phyloP scores from a whole-genome alignment of 2,888 invertebrate species.

The Perizoma flavofasciatum region DNA sequence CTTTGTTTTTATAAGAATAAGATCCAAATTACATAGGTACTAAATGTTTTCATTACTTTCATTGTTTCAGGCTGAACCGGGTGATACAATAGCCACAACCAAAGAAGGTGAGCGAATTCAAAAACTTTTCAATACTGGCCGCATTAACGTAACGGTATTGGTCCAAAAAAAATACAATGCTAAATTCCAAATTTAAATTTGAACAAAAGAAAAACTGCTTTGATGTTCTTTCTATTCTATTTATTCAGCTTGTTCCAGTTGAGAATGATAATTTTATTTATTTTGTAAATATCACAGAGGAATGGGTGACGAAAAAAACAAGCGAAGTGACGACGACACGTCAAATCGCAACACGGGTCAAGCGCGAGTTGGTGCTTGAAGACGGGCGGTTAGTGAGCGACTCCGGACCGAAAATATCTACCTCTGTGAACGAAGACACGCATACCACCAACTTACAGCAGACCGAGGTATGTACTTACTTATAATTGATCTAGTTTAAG shows the following conservation, averaged over 20 bases:
- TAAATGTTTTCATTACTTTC: conserved; percentile 5
- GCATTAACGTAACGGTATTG: too few species aligned
- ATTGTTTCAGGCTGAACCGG: conserved; percentile 86
- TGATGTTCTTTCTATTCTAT: too few species aligned
- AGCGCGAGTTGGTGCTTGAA: conserved; percentile 94
- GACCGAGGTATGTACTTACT: conserved; percentile 85
- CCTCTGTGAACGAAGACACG: conserved; percentile 95
- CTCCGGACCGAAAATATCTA: conserved; percentile 95
- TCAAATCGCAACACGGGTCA: conserved; percentile 95
- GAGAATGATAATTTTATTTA: neutral
- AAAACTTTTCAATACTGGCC: too few species aligned
- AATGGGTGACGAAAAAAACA: conserved; percentile 96
- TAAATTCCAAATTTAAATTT: neutral
- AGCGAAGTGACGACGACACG: conserved; percentile 95
- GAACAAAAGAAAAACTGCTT: neutral
- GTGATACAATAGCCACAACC: conserved; percentile 92
- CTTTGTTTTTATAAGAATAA: neutral
- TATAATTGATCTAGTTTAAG: too few species aligned
- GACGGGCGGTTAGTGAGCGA: conserved; percentile 96
- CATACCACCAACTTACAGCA: conserved; percentile 95
- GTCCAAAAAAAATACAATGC: neutral
- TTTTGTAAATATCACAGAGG: conserved; percentile 84
- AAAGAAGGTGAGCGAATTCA: conserved; percentile 88
- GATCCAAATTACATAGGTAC: too few species aligned
- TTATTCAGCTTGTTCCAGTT: too few species aligned